Conservation (phyloP, 2,888 invertebrate species). For the Oscheius sp. region DNA sequence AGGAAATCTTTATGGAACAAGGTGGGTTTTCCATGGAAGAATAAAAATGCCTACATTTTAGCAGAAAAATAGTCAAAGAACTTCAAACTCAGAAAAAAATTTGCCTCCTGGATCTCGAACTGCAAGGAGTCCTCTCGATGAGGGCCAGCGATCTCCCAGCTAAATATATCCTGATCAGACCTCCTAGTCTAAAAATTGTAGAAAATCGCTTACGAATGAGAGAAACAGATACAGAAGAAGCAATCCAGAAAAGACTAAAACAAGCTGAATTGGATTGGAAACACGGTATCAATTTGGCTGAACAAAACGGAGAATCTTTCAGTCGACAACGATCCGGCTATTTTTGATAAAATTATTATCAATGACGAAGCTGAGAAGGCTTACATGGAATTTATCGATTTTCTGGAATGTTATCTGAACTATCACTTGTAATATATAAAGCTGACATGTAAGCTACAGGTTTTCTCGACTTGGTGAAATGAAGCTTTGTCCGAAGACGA, state of each 20-base stretch:
- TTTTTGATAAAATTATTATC: constrained; percentile 85
- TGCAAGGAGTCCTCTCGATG: constrained; percentile 87
- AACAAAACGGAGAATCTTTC: not conserved
- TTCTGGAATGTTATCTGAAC: constrained; percentile 62
- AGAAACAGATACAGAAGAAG: constrained; percentile 91
- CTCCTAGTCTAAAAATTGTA: constrained; percentile 77
- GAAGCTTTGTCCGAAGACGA: too few species aligned
- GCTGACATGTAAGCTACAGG: too few species aligned
- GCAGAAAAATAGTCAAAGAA: constrained; percentile 86
- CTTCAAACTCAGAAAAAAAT: constrained; percentile 86
- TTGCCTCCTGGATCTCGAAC: constrained; percentile 93
- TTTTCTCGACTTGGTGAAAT: too few species aligned
- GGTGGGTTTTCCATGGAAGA: constrained; percentile 76
- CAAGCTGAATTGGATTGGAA: constrained; percentile 85
- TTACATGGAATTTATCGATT: constrained; percentile 78
- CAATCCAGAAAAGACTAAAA: constrained; percentile 83
- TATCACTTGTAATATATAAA: too few species aligned
- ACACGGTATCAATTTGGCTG: too few species aligned
- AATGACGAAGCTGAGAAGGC: constrained; percentile 87
- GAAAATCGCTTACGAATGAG: constrained; percentile 78
- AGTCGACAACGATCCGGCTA: constrained; percentile 77
- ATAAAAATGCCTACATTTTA: constrained; percentile 73
- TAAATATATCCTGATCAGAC: constrained; percentile 88
- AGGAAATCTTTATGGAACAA: constrained; percentile 95
- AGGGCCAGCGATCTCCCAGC: constrained; percentile 84